Conservation (phyloP, 2,888 invertebrate genomes). For the Drosophila prolongata region DNA sequence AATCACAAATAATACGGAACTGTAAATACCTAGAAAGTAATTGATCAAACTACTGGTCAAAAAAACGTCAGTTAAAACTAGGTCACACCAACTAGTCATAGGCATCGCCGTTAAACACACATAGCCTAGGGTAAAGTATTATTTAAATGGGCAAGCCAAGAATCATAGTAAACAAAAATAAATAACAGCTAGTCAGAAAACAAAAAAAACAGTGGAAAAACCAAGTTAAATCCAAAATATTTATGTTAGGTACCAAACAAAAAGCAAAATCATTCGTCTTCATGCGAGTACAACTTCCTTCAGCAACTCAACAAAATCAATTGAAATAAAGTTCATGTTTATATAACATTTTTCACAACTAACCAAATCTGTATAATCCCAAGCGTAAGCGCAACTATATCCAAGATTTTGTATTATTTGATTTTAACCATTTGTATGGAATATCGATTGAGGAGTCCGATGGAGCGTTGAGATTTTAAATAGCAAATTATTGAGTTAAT, state of each 20-base stretch:
- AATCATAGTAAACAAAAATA: constrained; percentile 54
- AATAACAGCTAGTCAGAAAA: constrained; percentile 32
- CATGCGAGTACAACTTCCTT: constrained; percentile 75
- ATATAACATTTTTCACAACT: constrained; percentile 57
- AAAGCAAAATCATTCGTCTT: constrained; percentile 71
- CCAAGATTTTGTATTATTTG: constrained; percentile 75
- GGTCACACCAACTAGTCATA: constrained; percentile 19
- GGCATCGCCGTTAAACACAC: constrained; percentile 20
- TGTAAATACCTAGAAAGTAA: constrained; percentile 68
- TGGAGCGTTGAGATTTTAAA: constrained; percentile 66
- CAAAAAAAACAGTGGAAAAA: constrained; percentile 9
- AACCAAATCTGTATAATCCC: constrained; percentile 32
- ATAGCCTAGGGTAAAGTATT: constrained; percentile 34
- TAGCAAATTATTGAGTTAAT: constrained; percentile 75
- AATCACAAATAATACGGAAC: constrained; percentile 52
- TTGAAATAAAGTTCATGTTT: constrained; percentile 36
- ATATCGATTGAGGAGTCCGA: background rate
- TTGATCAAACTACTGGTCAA: constrained; percentile 34
- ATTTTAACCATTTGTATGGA: constrained; percentile 55
- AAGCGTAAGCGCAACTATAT: constrained; percentile 20
- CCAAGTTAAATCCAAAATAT: constrained; percentile 28
- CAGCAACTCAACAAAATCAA: constrained; percentile 23
- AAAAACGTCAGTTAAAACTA: constrained; percentile 54
- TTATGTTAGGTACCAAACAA: constrained; percentile 4
- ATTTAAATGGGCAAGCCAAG: constrained; percentile 62